Evolutionary conservation across 1,140 invertebrate species (phyloP).

Genomic region (Lysiphlebus fabarum): DNA sequence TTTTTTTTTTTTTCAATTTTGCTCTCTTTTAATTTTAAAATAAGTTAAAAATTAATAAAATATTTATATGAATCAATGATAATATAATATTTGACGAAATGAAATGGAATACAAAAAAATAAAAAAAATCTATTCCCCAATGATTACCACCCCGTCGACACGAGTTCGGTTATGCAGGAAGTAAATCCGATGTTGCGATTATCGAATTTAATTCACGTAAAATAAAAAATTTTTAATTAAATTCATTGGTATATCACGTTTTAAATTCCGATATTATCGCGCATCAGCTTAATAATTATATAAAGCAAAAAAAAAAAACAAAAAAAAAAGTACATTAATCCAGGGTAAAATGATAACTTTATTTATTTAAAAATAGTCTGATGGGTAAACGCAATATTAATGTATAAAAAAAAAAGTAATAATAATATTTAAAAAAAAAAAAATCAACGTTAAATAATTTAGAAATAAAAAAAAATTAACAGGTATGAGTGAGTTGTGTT

Average conservation of each 20-base stretch:
- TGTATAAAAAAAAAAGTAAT: slow-evolving; percentile 37
- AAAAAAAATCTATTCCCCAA: too few species aligned
- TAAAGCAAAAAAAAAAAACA: slow-evolving; percentile 1
- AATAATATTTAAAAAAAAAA: slow-evolving; percentile 19
- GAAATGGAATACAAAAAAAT: too few species aligned
- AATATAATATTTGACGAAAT: too few species aligned
- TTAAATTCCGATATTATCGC: slow-evolving; percentile 28
- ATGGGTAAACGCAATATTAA: slow-evolving; percentile 49
- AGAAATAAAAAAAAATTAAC: slow-evolving; percentile 37
- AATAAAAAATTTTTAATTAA: slow-evolving; percentile 28
- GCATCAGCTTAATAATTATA: slow-evolving; percentile 22
- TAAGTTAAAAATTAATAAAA: too few species aligned
- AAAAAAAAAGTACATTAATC: slow-evolving; percentile 38
- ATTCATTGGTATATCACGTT: slow-evolving; percentile 19
- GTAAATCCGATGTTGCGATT: background rate
- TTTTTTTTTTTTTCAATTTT: too few species aligned
- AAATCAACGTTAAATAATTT: slow-evolving; percentile 19
- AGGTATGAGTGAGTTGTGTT: slow-evolving; percentile 41
- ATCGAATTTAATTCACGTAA: slow-evolving; percentile 26
- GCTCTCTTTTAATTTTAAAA: too few species aligned
- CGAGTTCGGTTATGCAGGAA: too few species aligned
- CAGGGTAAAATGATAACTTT: slow-evolving; percentile 39
- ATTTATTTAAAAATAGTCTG: background rate
- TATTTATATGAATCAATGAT: too few species aligned
- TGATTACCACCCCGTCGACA: too few species aligned